Conservation (phyloP, 2,888 invertebrate genomes). For the Hyalella azteca region DNA sequence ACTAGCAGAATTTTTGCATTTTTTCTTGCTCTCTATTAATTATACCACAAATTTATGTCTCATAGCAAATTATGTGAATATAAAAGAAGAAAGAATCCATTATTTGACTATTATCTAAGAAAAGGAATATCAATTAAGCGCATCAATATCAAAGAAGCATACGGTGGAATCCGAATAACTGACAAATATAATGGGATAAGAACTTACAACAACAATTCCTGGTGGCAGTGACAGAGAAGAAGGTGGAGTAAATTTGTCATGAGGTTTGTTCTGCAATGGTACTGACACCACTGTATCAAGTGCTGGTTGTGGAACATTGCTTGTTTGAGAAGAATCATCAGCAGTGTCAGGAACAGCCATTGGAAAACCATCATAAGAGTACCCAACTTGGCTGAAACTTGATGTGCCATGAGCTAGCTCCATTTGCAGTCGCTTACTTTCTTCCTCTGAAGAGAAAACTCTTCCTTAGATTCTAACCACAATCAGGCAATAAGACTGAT, state of each 20-base stretch:
- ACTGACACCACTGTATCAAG: no score
- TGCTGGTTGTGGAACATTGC: slow-evolving; percentile 63
- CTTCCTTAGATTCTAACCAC: background rate
- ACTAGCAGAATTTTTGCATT: no score
- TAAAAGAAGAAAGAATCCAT: no score
- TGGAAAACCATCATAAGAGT: slow-evolving; percentile 62
- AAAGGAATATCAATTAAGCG: no score
- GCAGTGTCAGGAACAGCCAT: background rate
- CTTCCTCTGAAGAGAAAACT: slow-evolving; percentile 92
- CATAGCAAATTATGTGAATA: no score
- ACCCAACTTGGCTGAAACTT: slow-evolving; percentile 64
- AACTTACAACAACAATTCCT: slow-evolving; percentile 68
- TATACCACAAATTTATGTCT: no score
- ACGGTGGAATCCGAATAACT: no score
- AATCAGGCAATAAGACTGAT: background rate
- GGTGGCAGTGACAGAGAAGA: slow-evolving; percentile 77
- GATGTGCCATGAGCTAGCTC: slow-evolving; percentile 61
- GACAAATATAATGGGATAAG: no score
- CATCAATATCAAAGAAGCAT: no score
- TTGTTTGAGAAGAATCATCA: slow-evolving; percentile 57
- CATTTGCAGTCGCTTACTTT: slow-evolving; percentile 82
- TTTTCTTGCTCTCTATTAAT: no score
- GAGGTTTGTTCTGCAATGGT: no score
- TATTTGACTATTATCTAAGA: no score
- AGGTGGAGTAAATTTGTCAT: slow-evolving; percentile 76